These are phyloP conservation scores for Boloria euphrosyne DNA, from an alignment of 2,888 invertebrate genomes.

Conservation along the genomic window DNA sequence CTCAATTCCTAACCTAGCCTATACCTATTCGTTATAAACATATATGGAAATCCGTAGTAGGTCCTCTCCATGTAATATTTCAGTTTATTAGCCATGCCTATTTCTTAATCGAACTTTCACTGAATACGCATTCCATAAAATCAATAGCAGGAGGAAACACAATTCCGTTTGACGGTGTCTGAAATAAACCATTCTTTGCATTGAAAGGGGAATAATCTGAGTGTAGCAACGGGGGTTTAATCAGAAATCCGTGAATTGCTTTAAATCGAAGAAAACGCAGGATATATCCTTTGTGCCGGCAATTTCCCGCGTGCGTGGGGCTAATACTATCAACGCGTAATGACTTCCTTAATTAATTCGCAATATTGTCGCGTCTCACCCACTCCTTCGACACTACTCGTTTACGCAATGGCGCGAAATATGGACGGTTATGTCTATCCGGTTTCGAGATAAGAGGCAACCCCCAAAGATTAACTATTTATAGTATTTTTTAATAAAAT, in stretches of 20 bases:
- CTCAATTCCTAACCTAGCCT: too few relatives aligned
- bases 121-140: slow-evolving; percentile 55
- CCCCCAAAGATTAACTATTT: background rate
- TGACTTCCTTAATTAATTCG: slow-evolving; percentile 82
- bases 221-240: slow-evolving; percentile 79
- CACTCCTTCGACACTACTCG: slow-evolving; percentile 16
- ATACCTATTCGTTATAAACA: too few relatives aligned
- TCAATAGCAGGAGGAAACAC: slow-evolving; percentile 77
- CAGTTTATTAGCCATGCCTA: slow-evolving; percentile 9
- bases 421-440: slow-evolving; percentile 7
- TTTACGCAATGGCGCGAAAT: slow-evolving; percentile 13
- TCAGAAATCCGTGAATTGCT: slow-evolving; percentile 81
- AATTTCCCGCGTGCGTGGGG: slow-evolving; percentile 79
- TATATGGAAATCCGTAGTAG: too few relatives aligned
- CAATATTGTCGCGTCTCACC: slow-evolving; percentile 55
- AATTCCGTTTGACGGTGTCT: slow-evolving; percentile 80
- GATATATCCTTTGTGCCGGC: slow-evolving; percentile 80
- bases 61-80: background rate
- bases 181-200: slow-evolving; percentile 81
- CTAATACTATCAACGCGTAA: slow-evolving; percentile 79
- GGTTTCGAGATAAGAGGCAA: background rate
- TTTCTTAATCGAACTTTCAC: slow-evolving; percentile 19
- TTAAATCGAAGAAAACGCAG: slow-evolving; percentile 82
- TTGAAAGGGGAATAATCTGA: slow-evolving; percentile 81
- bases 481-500: background rate